These are phyloP conservation scores for Ifrita kowaldi DNA, from an alignment of 2,113 vertebrate genomes.

Conservation along the genomic window DNA sequence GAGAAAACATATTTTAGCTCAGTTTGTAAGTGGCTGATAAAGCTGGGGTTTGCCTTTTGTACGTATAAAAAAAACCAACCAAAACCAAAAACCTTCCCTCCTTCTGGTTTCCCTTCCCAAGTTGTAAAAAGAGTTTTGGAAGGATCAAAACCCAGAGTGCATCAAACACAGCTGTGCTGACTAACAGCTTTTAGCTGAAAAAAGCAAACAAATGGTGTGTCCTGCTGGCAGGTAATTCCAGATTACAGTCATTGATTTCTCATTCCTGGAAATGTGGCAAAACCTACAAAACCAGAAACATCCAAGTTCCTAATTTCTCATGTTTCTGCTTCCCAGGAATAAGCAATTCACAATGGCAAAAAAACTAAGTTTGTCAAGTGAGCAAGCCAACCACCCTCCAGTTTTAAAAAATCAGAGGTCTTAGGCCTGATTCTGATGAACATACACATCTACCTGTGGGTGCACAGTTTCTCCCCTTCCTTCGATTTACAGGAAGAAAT, in stretches of 20 bases:
- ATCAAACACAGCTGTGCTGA: neutral
- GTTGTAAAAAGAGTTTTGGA: neutral
- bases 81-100: neutral
- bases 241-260: neutral
- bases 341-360: neutral
- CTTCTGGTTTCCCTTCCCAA: neutral
- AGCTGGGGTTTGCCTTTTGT: neutral
- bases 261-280: neutral
- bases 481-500: neutral
- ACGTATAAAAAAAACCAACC: neutral
- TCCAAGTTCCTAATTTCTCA: neutral
- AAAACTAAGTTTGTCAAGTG: neutral
- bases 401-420: neutral
- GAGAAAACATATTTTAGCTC: constrained; percentile 6
- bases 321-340: neutral
- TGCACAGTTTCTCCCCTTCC: neutral
- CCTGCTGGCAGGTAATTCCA: neutral
- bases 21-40: constrained; percentile 10
- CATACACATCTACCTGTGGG: neutral
- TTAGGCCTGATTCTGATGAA: neutral
- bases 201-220: neutral
- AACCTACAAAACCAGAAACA: neutral
- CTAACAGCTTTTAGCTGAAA: neutral
- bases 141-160: neutral
- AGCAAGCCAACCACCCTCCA: neutral